Base-by-base conservation (phyloP, 2,888 invertebrate genomes). In the Catotricha subobsoleta region DNA sequence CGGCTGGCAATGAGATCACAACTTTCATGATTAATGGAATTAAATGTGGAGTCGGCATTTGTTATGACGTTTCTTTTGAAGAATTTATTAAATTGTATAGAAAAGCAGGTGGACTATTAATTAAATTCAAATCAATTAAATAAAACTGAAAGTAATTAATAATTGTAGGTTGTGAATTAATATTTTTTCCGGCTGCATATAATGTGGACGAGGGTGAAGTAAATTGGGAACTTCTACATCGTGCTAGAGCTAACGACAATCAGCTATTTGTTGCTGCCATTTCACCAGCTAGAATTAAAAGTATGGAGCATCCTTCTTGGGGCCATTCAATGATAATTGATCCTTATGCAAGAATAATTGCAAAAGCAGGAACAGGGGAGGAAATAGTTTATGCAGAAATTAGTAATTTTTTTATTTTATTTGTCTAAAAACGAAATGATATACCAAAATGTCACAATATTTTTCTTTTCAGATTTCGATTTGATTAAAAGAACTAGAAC, bases 221-320 rank as follows among this genome's bases (percentile, higher is more conserved):
- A 42, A 94, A 95, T 61, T 39, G 39, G 39, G 39, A 39, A 21
- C 21, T 39, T 15, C 3, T 30, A n/a, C 29, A 30, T 9, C 29
- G 39, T 1, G 39, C 39, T 31, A 19, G 31, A 20, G 88, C 91
- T 23, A 65, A 75, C 27, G 90, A 91, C 64, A 78, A 82, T 56
- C 88, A 90, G 64, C 62, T 83, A 38, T 92, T 74, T 65, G 79
- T 87, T n/a, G 82, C 79, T 16, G 71, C 75, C 1, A 71, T 81
- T 25, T 80, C 84, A 40, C 86, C 87, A 0, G 87, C 91, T 1
- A 63, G 84, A 46, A 78, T 76, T 53, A 50, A 52, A 3, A 55
- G 55, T 0, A 72, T 81, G 1, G 70, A 69, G 0, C 90, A 88
- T 57, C 69, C 80, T 23, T 82, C 87, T 6, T 90, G 78, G 74